These are phyloP conservation scores for Sciurus niger DNA, from an alignment of 2,113 vertebrate species.

Conservation along the genomic window DNA sequence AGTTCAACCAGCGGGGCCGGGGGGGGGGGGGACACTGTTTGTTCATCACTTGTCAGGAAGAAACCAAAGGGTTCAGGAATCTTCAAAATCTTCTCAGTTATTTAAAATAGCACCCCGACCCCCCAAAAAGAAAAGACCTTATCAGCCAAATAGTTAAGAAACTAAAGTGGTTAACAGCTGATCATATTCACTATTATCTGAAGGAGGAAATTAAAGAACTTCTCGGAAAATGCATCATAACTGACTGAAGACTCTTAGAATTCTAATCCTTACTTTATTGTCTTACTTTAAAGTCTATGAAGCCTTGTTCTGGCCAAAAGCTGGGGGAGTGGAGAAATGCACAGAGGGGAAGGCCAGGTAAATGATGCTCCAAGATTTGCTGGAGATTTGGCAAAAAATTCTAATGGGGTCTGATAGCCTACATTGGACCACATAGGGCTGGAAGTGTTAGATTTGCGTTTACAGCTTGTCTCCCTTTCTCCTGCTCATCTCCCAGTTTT, in stretches of 20 bases:
- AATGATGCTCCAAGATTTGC: background rate
- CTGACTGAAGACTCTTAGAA: background rate
- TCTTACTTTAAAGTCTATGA: background rate
- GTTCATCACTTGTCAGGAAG: background rate
- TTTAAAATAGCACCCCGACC: background rate
- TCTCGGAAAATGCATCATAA: background rate
- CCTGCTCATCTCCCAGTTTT: background rate
- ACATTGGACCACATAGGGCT: background rate
- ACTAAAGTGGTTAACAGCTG: background rate
- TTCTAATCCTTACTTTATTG: background rate
- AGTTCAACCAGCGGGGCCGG: background rate
- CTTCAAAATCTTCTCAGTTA: background rate
- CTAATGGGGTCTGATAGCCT: background rate
- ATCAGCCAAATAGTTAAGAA: background rate
- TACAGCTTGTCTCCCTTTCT: background rate
- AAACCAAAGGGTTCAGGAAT: background rate
- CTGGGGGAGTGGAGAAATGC: background rate
- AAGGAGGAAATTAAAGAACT: constrained; percentile 16
- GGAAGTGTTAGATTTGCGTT: background rate
- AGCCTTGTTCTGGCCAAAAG: background rate
- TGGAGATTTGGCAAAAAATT: background rate
- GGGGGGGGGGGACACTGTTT: background rate
- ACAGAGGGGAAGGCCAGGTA: background rate
- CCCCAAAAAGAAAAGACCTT: background rate
- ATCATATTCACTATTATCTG: background rate